These are phyloP conservation scores for Onthophagus taurus DNA, from an alignment of 1,140 invertebrate genomes.

Conservation along the genomic window DNA sequence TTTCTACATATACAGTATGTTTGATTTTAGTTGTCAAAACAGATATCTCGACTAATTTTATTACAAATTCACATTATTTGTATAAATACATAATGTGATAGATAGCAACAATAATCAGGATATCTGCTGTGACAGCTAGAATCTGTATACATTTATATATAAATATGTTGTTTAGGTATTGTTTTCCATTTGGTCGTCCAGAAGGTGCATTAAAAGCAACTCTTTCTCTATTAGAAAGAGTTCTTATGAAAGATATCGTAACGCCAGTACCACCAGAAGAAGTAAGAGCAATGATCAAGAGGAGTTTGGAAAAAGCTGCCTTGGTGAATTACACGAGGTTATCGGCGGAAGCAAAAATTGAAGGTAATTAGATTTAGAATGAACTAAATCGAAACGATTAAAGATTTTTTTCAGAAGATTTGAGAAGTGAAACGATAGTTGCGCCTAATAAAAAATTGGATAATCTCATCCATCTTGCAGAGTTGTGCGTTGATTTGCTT, in stretches of 20 bases:
- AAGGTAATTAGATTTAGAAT: conserved; percentile 61
- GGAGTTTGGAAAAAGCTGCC: conserved; percentile 95
- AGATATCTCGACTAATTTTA: too few species aligned
- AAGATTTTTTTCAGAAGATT: conserved; percentile 55
- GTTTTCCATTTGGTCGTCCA: conserved; percentile 96
- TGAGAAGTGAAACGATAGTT: conserved; percentile 70
- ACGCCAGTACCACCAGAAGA: conserved; percentile 96
- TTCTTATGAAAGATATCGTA: conserved; percentile 97
- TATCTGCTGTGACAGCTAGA: too few species aligned
- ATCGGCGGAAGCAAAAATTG: conserved; percentile 94
- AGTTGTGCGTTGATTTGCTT: conserved; percentile 94
- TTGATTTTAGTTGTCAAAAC: too few species aligned
- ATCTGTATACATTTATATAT: too few species aligned
- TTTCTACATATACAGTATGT: too few species aligned
- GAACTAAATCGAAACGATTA: too few species aligned
- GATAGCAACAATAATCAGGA: too few species aligned
- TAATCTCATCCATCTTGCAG: conserved; percentile 93
- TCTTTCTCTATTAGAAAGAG: conserved; percentile 88
- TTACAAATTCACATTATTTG: too few species aligned
- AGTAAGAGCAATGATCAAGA: conserved; percentile 90
- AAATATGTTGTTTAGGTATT: conserved; percentile 82
- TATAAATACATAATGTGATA: too few species aligned
- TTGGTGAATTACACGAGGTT: conserved; percentile 94
- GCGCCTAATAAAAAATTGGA: conserved; percentile 86
- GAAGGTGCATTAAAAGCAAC: conserved; percentile 96